A percentile compares a stretch with the other conserved stretches of the same genome.
Evolutionary conservation across 2,113 vertebrate genomes (phyloP).

Genomic region (Oncorhynchus mykiss): DNA sequence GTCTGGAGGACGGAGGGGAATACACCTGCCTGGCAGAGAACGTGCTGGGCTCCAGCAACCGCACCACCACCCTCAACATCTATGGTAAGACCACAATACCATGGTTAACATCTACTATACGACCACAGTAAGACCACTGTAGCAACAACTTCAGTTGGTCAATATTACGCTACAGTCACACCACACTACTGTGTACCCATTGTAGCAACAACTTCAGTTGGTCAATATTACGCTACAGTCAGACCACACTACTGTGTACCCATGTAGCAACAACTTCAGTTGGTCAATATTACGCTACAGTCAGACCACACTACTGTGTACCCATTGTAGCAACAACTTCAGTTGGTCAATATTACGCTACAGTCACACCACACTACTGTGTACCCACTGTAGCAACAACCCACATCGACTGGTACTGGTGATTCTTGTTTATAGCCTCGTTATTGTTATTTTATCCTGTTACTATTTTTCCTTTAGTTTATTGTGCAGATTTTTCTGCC

Average conservation of each 20-base stretch:
- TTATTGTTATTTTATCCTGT: no score
- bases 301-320: no score
- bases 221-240: no score
- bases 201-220: not conserved
- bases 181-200: not conserved
- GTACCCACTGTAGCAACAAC: not conserved
- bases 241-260: not conserved
- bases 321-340: no score
- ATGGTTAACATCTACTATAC: conserved; percentile 83
- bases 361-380: not conserved
- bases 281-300: no score
- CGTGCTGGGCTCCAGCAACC: conserved; percentile 82
- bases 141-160: no score
- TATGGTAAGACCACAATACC: conserved; percentile 75
- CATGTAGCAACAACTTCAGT: no score
- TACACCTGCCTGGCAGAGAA: conserved; percentile 92
- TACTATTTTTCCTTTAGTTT: no score
- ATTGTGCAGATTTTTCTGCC: no score
- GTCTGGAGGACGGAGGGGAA: conserved; percentile 81
- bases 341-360: not conserved
- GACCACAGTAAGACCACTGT: no score
- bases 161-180: not conserved
- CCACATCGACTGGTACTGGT: no score
- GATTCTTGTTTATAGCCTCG: no score
- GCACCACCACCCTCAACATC: conserved; percentile 76